Evolutionary conservation across 1,140 invertebrate genomes (phyloP).

Genomic region (Pinna nobilis): DNA sequence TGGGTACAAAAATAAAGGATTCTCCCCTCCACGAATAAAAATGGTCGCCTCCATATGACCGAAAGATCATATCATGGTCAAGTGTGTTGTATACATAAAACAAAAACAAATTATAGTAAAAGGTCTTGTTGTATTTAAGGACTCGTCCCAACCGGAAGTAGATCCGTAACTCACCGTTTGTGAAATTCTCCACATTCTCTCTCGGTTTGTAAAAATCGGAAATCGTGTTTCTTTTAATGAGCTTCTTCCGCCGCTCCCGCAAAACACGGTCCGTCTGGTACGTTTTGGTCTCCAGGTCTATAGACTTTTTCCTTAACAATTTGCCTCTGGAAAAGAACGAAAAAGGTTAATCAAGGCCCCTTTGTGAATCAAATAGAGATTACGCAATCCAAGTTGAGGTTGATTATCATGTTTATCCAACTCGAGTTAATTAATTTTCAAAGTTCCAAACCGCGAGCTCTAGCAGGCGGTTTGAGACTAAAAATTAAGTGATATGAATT

Average conservation of each 20-base stretch:
- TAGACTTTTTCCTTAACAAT: conserved; percentile 14
- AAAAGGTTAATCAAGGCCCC: neutral
- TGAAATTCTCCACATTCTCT: neutral
- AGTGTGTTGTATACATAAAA: conserved; percentile 72
- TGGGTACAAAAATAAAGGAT: too few species aligned
- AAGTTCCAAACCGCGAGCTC: too few species aligned
- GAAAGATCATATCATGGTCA: conserved; percentile 70
- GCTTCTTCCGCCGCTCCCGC: conserved; percentile 31
- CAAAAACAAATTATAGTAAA: neutral
- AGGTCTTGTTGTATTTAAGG: too few species aligned
- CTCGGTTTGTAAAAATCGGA: conserved; percentile 36
- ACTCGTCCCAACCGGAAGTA: neutral
- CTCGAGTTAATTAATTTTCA: too few species aligned
- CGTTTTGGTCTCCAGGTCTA: conserved; percentile 31
- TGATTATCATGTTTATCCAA: too few species aligned
- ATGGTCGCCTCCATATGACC: too few species aligned
- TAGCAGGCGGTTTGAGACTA: neutral
- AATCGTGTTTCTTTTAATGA: conserved; percentile 36
- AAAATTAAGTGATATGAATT: neutral
- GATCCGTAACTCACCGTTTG: neutral
- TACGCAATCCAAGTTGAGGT: neutral
- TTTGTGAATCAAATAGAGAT: neutral
- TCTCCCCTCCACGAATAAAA: too few species aligned
- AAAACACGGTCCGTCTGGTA: conserved; percentile 32
- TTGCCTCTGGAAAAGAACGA: neutral